These are phyloP conservation scores for Epinotia bilunana DNA, from an alignment of 2,888 invertebrate species.

Conservation along the genomic window DNA sequence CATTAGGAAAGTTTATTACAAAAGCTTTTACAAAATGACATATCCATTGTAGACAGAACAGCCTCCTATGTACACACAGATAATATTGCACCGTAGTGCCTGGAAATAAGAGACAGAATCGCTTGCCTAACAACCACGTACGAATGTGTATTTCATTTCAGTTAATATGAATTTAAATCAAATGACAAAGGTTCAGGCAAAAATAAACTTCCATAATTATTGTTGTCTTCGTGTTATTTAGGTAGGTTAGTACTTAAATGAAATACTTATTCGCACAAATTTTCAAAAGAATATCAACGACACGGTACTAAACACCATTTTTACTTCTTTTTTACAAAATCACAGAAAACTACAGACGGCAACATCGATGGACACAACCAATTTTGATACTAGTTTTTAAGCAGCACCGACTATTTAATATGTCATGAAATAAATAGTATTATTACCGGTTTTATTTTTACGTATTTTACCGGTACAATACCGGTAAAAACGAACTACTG, in stretches of 20 bases:
- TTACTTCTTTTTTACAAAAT: slow-evolving; percentile 35
- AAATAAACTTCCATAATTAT: not conserved
- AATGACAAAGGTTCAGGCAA: not conserved
- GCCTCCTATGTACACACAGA: slow-evolving; percentile 30
- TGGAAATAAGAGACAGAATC: slow-evolving; percentile 16
- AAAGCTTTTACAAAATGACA: slow-evolving; percentile 77
- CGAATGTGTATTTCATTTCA: not conserved
- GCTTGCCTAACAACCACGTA: slow-evolving; percentile 23
- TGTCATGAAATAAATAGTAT: not conserved
- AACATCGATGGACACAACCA: slow-evolving; percentile 56
- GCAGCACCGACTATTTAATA: slow-evolving; percentile 11
- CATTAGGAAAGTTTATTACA: slow-evolving; percentile 80
- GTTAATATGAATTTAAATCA: not conserved
- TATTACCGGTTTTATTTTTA: not conserved
- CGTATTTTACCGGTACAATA: not conserved
- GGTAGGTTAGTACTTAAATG: not conserved
- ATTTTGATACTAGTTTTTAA: slow-evolving; percentile 52
- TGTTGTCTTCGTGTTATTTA: not conserved
- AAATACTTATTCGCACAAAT: slow-evolving; percentile 10
- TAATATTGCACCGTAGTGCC: slow-evolving; percentile 26
- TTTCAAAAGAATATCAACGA: slow-evolving; percentile 10
- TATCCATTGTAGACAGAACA: slow-evolving; percentile 35
- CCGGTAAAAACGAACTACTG: not conserved
- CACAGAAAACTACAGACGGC: slow-evolving; percentile 48
- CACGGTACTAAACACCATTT: slow-evolving; percentile 20